Percentiles rank a stretch among this genome's conserved stretches.
Evolutionary conservation across 2,888 invertebrate genomes (phyloP).

Genomic region (Dryomyza anilis): DNA sequence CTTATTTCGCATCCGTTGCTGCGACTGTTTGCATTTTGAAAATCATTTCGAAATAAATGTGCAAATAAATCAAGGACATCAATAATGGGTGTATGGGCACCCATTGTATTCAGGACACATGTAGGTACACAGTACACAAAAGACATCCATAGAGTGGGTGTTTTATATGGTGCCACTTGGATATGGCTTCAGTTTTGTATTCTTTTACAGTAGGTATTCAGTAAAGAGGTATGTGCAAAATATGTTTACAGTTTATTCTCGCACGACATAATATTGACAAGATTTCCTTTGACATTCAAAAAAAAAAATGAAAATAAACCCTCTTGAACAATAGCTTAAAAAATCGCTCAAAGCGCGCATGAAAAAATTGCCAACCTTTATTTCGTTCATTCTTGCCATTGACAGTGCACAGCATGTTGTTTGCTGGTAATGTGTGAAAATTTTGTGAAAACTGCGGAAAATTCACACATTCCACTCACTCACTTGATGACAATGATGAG

Average conservation of each 20-base stretch:
- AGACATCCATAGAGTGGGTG: no score
- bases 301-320: not conserved
- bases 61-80: conserved; percentile 19
- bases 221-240: not conserved
- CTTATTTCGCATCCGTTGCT: not conserved
- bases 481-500: conserved; percentile 15
- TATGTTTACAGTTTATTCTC: conserved; percentile 14
- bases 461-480: not conserved
- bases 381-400: not conserved
- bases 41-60: conserved; percentile 13
- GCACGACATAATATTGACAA: conserved; percentile 39
- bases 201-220: no score
- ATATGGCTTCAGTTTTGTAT: no score
- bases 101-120: not conserved
- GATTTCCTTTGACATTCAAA: conserved; percentile 32
- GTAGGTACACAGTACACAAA: no score
- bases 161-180: no score
- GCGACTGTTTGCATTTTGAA: not conserved
- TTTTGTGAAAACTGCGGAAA: conserved; percentile 16
- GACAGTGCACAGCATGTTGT: no score
- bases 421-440: not conserved
- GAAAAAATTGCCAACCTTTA: not conserved
- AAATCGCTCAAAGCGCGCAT: not conserved
- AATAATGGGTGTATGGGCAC: conserved; percentile 2
- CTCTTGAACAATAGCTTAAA: not conserved